Base-by-base conservation (phyloP, 2,797 vertebrate species). In the Danio kyathit region DNA sequence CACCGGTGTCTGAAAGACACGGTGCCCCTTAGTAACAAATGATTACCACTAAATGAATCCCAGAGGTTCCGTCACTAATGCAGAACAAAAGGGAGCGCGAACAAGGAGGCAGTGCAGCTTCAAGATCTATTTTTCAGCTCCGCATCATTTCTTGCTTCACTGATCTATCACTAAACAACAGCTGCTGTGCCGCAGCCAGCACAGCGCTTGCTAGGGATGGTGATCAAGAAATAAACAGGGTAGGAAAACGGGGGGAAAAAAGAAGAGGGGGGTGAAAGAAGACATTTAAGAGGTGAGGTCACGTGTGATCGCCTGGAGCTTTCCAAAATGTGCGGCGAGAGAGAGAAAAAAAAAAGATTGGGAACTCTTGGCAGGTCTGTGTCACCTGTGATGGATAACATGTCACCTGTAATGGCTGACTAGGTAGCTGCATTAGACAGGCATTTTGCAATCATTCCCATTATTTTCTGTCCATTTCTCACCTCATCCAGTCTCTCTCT, bases 161-260 rank as follows among this genome's bases (percentile, higher is more conserved):
- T 97, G 95, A 96, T 96, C 93, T 96, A 95, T 95, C 95, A 94
- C 94, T 94, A 94, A 96, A 95, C 92, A 96, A 92, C 95, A 96
- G 94, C 93, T 96, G 93, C 93, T 92, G 89, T 91, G 92, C 89
- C 90, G 88, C 89, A 93, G 92, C 89, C 89, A 91, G 81, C 71
- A 79, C 86, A 80, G 85, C 48, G 80, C 88, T 84, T 89, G 90
- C 82, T 85, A 83, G 83, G 86, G 92, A 90, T 61, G 52, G 75
- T 81, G 71, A 87, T 74, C 64, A 67, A 38, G 79, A 86, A 83
- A 87, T 70, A 82, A 79, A 88, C 81, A 77, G 72, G 59, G 48
- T 74, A 73, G 83, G 59, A 40, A 63, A 3, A 29, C n/a, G 29
- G 89, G 88, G 60, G 54, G 75, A 85, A 80, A 78, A 86, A 86